Percentiles rank a stretch among this genome's conserved stretches.
Conservation (phyloP, 2,113 vertebrate genomes). For the Dunckerocampus dactyliophorus region DNA sequence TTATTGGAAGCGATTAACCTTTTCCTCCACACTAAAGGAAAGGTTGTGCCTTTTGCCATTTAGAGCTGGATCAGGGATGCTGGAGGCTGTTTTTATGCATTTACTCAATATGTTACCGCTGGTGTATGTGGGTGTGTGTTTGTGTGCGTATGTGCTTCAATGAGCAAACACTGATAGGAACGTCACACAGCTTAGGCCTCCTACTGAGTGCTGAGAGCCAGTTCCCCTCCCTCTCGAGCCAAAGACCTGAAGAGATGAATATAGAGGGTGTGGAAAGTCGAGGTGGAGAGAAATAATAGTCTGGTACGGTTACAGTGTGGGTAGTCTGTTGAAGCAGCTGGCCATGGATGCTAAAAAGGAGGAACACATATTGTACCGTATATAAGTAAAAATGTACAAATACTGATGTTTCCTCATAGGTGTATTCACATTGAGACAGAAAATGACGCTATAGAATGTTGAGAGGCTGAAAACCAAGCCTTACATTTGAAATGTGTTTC, state of each 20-base stretch:
- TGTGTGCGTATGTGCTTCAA: conserved; percentile 9
- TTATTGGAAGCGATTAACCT: conserved; percentile 49
- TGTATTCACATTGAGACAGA: background rate
- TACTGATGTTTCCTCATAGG: background rate
- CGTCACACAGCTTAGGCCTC: conserved; percentile 21
- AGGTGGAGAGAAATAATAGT: conserved; percentile 2
- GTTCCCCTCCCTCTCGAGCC: conserved; percentile 19
- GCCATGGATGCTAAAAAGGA: background rate
- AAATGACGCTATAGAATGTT: background rate
- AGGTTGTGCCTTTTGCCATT: conserved; percentile 33
- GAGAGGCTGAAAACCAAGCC: background rate
- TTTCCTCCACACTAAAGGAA: conserved; percentile 42
- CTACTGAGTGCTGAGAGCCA: conserved; percentile 25
- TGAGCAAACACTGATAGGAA: conserved; percentile 28
- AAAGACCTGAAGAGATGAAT: conserved; percentile 12
- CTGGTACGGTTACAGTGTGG: background rate
- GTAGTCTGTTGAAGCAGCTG: background rate
- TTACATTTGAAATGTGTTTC: no score
- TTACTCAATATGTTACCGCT: conserved; percentile 19
- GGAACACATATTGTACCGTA: background rate
- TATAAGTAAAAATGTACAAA: background rate
- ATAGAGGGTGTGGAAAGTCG: conserved; percentile 4
- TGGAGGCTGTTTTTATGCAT: conserved; percentile 30
- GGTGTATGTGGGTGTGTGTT: background rate
- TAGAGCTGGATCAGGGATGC: conserved; percentile 16